Evolutionary conservation across 2,113 vertebrate genomes (phyloP), one percentile per base, ranked within the genome.

Genomic region (Caracal caracal): DNA sequence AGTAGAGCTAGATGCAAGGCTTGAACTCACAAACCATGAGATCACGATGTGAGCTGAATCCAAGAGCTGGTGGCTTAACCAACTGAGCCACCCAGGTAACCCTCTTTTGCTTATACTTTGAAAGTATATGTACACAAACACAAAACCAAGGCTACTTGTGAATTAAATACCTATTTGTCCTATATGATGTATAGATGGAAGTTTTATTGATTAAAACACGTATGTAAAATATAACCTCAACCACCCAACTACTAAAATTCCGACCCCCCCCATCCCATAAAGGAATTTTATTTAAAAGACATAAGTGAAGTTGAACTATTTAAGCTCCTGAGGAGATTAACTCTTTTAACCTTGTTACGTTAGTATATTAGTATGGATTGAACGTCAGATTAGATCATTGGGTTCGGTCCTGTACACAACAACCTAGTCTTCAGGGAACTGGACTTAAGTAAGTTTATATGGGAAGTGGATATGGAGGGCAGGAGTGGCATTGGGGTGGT

Each of bases 81-180:
- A 9, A 59, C 56, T 59, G 20, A 59, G 56, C 56, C 56, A 59
- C 56, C 7, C 56, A 59, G 56, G 56, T 59, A 59, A 59, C 20
- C 56, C 56, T 93, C 12, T 89, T 92, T 95, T 78, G 59, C 49
- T 97, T 87, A n/a, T 9, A 5, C 0, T 63, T 92, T 96, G 47
- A 78, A 53, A 76, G 22, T 2, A 37, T 10, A 63, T 24, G 40
- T 7, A 56, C 3, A 73, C 24, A 12, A 10, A 73, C 10, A 86
- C 19, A 73, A 16, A 94, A 73, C 1, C 1, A 49, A 85, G 22
- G 26, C 22, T 79, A 79, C 63, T n/a, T 89, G 76, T 88, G 7
- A 75, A 53, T 85, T 88, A 76, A 82, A 59, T 85, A 68, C 10
- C 6, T 84, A 19, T 66, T 92, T 95, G 35, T 75, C 9, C 22